Evolutionary conservation across 2,113 vertebrate species (phyloP).

Genomic region (Jacana jacana): DNA sequence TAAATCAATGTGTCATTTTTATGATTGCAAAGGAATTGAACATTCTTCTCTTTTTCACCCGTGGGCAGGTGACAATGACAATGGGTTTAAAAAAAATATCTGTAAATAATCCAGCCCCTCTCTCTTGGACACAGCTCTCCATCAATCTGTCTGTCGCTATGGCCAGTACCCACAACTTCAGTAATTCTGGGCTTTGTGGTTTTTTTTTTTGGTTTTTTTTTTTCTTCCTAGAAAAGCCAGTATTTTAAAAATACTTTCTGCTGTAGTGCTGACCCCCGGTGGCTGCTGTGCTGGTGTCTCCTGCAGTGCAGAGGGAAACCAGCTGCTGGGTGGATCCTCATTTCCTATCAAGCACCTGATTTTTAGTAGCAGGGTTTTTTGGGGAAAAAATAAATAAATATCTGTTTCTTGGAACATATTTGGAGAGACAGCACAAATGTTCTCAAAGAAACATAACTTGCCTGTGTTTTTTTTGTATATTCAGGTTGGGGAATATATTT

Average conservation of each 20-base stretch:
- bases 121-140: background rate
- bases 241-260: rapidly evolving
- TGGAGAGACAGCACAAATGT: background rate
- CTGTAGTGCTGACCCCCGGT: background rate
- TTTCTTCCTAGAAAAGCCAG: background rate
- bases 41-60: background rate
- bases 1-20: background rate
- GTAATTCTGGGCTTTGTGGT: too few relatives aligned
- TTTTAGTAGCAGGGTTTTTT: background rate
- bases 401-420: background rate
- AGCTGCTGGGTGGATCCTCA: rapidly evolving
- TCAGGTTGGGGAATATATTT: background rate
- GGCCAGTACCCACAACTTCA: rapidly evolving
- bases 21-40: background rate
- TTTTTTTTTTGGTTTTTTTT: too few relatives aligned
- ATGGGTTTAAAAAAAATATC: background rate
- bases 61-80: rapidly evolving
- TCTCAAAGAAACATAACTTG: background rate
- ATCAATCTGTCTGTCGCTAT: rapidly evolving
- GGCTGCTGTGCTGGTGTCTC: background rate
- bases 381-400: background rate
- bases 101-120: background rate
- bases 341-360: rapidly evolving
- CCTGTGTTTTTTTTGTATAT: too few relatives aligned
- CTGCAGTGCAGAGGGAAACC: background rate